phyloP scores from a whole-genome alignment of 92 coral and sea anemone species.

The Porites lobata region DNA sequence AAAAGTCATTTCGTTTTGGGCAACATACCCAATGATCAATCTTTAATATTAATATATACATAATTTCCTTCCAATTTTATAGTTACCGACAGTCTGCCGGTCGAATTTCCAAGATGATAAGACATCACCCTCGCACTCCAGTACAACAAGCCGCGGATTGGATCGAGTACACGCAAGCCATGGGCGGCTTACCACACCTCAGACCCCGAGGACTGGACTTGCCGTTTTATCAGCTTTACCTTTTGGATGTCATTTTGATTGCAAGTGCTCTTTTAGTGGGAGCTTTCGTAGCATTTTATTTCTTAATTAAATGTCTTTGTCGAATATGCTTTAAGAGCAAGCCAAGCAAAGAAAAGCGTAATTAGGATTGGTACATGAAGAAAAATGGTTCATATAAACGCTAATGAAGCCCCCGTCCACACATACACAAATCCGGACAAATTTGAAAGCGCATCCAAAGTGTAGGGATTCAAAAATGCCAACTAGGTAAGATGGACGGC shows the following conservation, averaged over 20 bases:
- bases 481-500: too few relatives aligned
- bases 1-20: neutral
- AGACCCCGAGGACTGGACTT: slow-evolving; percentile 58
- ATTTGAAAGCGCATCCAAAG: too few relatives aligned
- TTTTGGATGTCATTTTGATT: slow-evolving; percentile 54
- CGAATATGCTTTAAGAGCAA: neutral
- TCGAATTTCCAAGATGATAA: slow-evolving; percentile 49
- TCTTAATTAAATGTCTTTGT: slow-evolving; percentile 1
- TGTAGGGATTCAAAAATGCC: too few relatives aligned
- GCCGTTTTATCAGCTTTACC: slow-evolving; percentile 63
- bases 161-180: slow-evolving; percentile 60
- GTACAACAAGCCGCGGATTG: slow-evolving; percentile 58
- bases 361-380: neutral
- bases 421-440: too few relatives aligned
- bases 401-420: too few relatives aligned
- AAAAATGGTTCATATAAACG: neutral
- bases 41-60: neutral
- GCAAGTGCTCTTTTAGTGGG: neutral
- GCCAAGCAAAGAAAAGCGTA: slow-evolving; percentile 23
- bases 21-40: neutral
- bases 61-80: neutral
- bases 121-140: slow-evolving; percentile 47
- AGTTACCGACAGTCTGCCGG: slow-evolving; percentile 57
- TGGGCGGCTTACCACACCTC: slow-evolving; percentile 59
- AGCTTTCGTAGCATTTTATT: slow-evolving; percentile 26